These are phyloP conservation scores for Pangasius mekongensis DNA, from an alignment of 2,797 vertebrate species.

Conservation along the genomic window DNA sequence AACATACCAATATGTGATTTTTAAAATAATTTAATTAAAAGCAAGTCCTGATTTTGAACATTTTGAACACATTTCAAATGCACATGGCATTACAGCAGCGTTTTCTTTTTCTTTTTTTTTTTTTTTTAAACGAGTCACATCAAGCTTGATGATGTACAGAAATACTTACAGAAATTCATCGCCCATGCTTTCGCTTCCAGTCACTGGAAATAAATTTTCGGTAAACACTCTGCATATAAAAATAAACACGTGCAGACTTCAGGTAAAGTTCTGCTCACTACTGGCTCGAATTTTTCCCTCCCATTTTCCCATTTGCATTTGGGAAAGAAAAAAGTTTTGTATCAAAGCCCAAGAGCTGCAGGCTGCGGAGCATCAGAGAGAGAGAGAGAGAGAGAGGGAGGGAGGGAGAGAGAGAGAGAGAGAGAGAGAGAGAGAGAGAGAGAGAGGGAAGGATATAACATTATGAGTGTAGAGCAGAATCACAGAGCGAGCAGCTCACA, in stretches of 20 bases:
- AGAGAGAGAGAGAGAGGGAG: not conserved
- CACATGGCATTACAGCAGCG: constrained; percentile 45
- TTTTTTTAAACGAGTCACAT: constrained; percentile 34
- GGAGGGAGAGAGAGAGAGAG: not conserved
- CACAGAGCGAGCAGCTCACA: constrained; percentile 34
- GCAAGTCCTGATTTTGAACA: constrained; percentile 29
- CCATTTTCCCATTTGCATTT: not conserved
- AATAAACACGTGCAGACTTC: constrained; percentile 51
- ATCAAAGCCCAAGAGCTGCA: not conserved
- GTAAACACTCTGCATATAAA: constrained; percentile 58
- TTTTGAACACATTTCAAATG: constrained; percentile 52
- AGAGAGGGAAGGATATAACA: not conserved
- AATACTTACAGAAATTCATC: constrained; percentile 39
- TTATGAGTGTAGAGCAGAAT: not conserved
- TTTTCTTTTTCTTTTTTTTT: constrained; percentile 1
- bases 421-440: not conserved
- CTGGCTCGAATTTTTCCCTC: not conserved
- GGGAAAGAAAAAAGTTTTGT: not conserved
- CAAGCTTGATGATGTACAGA: constrained; percentile 51
- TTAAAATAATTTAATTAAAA: constrained; percentile 23
- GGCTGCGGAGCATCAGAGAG: not conserved
- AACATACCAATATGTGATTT: not conserved
- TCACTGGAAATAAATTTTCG: constrained; percentile 7
- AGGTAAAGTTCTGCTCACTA: constrained; percentile 15
- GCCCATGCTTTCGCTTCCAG: constrained; percentile 15